Conservation (phyloP, 1,140 invertebrate genomes). For the Aphelinus atriplicis region DNA sequence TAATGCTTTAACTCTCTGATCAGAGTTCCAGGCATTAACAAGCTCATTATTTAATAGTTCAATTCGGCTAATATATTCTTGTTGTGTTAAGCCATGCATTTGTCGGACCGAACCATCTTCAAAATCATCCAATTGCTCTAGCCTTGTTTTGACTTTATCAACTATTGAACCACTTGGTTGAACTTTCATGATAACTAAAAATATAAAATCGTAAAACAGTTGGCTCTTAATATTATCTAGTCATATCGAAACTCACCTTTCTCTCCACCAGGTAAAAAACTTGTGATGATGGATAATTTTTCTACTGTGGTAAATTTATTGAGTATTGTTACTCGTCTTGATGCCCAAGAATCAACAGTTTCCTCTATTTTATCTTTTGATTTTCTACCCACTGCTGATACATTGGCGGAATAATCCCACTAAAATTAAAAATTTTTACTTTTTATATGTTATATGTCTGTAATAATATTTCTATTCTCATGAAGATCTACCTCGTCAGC, state of each 20-base stretch:
- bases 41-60: constrained; percentile 91
- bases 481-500: constrained; percentile 67
- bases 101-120: constrained; percentile 89
- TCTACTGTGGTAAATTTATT: constrained; percentile 92
- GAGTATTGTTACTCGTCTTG: constrained; percentile 78
- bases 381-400: constrained; percentile 60
- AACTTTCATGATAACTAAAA: constrained; percentile 78
- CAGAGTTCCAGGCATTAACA: constrained; percentile 88
- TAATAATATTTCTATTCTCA: constrained; percentile 31
- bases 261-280: constrained; percentile 83
- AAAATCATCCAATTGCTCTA: constrained; percentile 95
- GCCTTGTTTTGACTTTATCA: constrained; percentile 88
- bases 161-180: constrained; percentile 76
- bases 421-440: constrained; percentile 46
- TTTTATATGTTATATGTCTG: constrained; percentile 11
- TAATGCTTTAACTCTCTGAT: constrained; percentile 94
- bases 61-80: constrained; percentile 89
- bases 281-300: constrained; percentile 88
- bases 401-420: constrained; percentile 63
- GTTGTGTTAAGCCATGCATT: constrained; percentile 89
- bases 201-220: constrained; percentile 48
- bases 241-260: constrained; percentile 70
- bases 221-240: neutral
- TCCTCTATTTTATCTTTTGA: constrained; percentile 63
- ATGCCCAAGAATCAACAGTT: constrained; percentile 79